A percentile compares a stretch with the other conserved stretches of the same genome.
These are phyloP conservation scores for Verasper variegatus DNA, from an alignment of 2,113 vertebrate species.

Conservation along the genomic window DNA sequence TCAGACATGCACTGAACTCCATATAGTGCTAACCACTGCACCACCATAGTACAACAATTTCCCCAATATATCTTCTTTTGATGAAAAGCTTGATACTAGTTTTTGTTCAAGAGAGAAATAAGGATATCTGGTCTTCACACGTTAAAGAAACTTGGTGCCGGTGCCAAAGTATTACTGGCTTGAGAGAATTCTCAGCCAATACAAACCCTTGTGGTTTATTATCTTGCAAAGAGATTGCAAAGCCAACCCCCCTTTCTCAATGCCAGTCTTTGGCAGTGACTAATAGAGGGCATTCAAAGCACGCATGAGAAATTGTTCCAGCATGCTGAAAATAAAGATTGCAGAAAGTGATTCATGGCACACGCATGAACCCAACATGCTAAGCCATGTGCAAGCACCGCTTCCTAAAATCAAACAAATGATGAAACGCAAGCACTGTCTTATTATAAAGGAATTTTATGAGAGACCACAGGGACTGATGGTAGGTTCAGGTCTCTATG, in stretches of 20 bases:
- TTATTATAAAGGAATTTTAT: slow-evolving; percentile 28
- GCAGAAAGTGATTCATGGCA: slow-evolving; percentile 40
- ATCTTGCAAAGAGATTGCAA: slow-evolving; percentile 26
- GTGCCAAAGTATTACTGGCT: slow-evolving; percentile 3
- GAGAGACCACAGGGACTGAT: slow-evolving; percentile 40
- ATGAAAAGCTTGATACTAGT: too few relatives aligned
- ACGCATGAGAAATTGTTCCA: slow-evolving; percentile 29
- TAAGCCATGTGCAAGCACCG: background rate
- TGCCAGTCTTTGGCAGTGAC: slow-evolving; percentile 23
- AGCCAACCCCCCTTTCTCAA: slow-evolving; percentile 25
- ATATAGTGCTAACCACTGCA: too few relatives aligned
- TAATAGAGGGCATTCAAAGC: slow-evolving; percentile 31
- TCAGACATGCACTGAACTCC: too few relatives aligned
- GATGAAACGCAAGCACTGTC: slow-evolving; percentile 39
- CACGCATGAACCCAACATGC: background rate
- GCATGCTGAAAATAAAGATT: slow-evolving; percentile 23
- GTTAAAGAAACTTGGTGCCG: background rate
- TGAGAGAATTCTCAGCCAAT: background rate
- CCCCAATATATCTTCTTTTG: too few relatives aligned
- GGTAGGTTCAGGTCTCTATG: slow-evolving; percentile 47
- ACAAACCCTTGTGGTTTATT: slow-evolving; percentile 8
- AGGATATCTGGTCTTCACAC: slow-evolving; percentile 1
- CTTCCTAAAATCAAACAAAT: slow-evolving; percentile 38
- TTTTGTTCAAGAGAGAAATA: background rate
- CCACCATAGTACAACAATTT: too few relatives aligned